Percentiles rank a stretch among this genome's conserved stretches.
phyloP scores from a whole-genome alignment of 2,113 vertebrate genomes.

The Gobius niger region DNA sequence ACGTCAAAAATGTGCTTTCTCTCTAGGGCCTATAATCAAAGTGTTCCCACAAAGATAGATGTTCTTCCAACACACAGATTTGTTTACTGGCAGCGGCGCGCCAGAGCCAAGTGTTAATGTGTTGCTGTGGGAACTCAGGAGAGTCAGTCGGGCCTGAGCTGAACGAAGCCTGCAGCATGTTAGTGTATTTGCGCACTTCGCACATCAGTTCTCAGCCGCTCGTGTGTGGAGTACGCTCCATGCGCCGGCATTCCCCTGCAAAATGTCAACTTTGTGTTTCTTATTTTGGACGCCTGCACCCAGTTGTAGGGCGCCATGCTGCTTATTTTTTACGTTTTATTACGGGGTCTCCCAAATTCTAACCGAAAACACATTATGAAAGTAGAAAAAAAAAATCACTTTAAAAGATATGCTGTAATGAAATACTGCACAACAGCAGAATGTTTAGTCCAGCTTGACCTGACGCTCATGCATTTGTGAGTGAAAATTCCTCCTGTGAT shows the following conservation, averaged over 20 bases:
- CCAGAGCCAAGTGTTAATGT: conserved; percentile 38
- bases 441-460: not conserved
- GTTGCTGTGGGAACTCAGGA: conserved; percentile 59
- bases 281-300: not conserved
- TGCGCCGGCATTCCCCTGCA: not conserved
- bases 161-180: conserved; percentile 39
- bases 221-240: conserved; percentile 1
- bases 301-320: not conserved
- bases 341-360: not conserved
- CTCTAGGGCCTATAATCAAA: not conserved
- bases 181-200: conserved; percentile 23
- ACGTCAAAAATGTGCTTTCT: not conserved
- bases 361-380: not conserved
- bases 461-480: not conserved
- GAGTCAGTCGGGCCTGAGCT: conserved; percentile 32
- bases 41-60: conserved; percentile 1
- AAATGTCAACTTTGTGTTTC: conserved; percentile 9
- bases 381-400: not conserved
- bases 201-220: conserved; percentile 27
- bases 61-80: conserved; percentile 17
- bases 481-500: no score
- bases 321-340: not conserved
- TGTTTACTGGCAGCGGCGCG: conserved; percentile 21
- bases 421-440: not conserved
- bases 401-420: not conserved